Evolutionary conservation across 2,113 vertebrate genomes (phyloP).

Genomic region (Macrotus californicus): DNA sequence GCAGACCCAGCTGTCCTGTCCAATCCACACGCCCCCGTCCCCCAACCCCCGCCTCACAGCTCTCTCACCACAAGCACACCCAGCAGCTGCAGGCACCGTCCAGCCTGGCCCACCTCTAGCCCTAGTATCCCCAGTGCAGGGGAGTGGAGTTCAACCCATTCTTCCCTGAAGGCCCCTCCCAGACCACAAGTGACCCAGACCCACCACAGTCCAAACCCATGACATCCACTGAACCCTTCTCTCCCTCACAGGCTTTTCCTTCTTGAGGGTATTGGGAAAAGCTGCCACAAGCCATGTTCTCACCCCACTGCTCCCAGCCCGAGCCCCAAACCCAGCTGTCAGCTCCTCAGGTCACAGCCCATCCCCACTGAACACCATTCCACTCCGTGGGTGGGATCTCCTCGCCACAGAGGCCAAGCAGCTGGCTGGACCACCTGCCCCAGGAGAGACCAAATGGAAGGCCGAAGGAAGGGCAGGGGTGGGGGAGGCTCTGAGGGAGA

Average conservation of each 20-base stretch:
- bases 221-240: not conserved
- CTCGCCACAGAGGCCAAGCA: conserved; percentile 45
- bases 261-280: not conserved
- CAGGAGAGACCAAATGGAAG: conserved; percentile 64
- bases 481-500: conserved; percentile 37
- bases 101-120: conserved; percentile 3
- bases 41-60: not conserved
- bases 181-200: conserved; percentile 5
- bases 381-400: conserved; percentile 58
- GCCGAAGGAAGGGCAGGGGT: conserved; percentile 30
- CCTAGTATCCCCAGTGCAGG: conserved; percentile 6
- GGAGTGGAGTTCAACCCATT: conserved; percentile 51
- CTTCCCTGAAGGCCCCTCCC: not conserved
- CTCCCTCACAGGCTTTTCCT: not conserved
- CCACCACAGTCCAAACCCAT: conserved; percentile 36
- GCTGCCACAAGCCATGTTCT: not conserved
- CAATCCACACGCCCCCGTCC: not conserved
- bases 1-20: conserved; percentile 57
- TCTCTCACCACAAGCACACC: conserved; percentile 36
- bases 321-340: conserved; percentile 4
- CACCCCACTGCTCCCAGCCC: not conserved
- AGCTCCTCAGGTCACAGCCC: conserved; percentile 38
- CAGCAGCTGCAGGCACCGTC: conserved; percentile 64
- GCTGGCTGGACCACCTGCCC: conserved; percentile 71
- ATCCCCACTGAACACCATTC: not conserved